These are phyloP conservation scores for Lepidocyrtoides sp. DNA, from an alignment of 2,888 invertebrate species.

Conservation along the genomic window DNA sequence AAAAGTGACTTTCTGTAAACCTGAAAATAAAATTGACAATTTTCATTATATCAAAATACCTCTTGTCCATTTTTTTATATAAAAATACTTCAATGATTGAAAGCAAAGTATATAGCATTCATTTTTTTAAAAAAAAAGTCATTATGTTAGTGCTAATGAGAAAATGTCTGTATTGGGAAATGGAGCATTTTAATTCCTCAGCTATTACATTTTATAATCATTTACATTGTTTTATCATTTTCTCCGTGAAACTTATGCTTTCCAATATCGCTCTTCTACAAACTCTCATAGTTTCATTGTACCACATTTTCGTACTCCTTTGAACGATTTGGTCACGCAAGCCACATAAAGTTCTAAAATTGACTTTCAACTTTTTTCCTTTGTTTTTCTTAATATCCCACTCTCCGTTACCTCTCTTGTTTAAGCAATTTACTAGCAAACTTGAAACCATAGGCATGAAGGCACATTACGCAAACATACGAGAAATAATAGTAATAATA, in stretches of 20 bases:
- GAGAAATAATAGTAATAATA: too few species aligned
- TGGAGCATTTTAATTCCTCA: too few species aligned
- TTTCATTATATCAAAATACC: too few species aligned
- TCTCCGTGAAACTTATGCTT: not conserved
- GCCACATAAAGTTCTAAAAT: conserved; percentile 50
- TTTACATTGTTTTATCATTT: not conserved
- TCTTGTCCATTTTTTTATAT: too few species aligned
- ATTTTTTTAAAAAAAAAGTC: too few species aligned
- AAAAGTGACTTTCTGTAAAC: conserved; percentile 90
- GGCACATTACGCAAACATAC: conserved; percentile 31
- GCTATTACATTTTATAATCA: too few species aligned
- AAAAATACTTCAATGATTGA: too few species aligned
- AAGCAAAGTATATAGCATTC: too few species aligned
- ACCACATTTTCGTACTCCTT: not conserved
- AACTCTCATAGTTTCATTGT: not conserved
- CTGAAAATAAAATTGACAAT: conserved; percentile 86
- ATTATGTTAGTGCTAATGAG: too few species aligned
- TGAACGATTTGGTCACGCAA: conserved; percentile 60
- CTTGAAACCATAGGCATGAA: not conserved
- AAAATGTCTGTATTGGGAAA: too few species aligned
- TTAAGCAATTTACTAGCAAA: too few species aligned
- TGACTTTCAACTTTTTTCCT: conserved; percentile 20
- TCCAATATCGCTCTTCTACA: not conserved
- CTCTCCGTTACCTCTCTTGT: too few species aligned
- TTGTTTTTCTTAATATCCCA: not conserved